Percentiles rank a stretch among this genome's conserved stretches.
Conservation (phyloP, 2,113 vertebrate species). For the Urocolius indicus region DNA sequence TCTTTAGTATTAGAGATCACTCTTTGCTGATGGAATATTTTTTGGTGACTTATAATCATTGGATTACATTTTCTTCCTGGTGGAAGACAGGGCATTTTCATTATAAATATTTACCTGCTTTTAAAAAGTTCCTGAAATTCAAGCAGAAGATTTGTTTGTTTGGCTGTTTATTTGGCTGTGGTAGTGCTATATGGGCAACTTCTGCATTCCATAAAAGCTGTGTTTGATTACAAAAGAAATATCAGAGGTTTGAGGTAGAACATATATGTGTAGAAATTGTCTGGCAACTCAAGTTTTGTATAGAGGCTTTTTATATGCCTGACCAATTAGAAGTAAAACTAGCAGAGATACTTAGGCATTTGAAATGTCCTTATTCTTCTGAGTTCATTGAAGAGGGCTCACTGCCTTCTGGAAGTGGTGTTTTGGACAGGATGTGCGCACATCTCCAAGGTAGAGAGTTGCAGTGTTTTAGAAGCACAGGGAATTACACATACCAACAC, state of each 20-base stretch:
- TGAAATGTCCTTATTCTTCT: not conserved
- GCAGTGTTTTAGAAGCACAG: not conserved
- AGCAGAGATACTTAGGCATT: not conserved
- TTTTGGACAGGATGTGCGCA: constrained; percentile 6
- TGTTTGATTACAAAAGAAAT: constrained; percentile 44
- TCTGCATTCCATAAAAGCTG: not conserved
- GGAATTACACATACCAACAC: not conserved
- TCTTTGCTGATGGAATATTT: constrained; percentile 13
- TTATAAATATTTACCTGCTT: not conserved
- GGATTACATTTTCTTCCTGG: not conserved
- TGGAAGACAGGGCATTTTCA: not conserved
- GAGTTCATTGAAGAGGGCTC: not conserved
- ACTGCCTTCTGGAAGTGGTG: not conserved
- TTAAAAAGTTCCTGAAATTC: not conserved
- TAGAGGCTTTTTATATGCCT: constrained; percentile 20
- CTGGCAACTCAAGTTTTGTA: constrained; percentile 46
- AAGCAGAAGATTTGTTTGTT: not conserved
- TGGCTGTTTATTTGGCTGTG: not conserved
- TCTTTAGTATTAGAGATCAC: not conserved
- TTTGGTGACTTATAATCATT: not conserved
- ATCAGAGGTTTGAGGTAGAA: constrained; percentile 4
- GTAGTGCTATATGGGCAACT: not conserved
- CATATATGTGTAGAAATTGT: constrained; percentile 25
- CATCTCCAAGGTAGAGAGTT: constrained; percentile 19
- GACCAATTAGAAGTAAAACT: not conserved